A percentile compares a stretch with the other conserved stretches of the same genome.
Conservation (phyloP, 2,888 invertebrate species). For the Phanerotoma sp. region DNA sequence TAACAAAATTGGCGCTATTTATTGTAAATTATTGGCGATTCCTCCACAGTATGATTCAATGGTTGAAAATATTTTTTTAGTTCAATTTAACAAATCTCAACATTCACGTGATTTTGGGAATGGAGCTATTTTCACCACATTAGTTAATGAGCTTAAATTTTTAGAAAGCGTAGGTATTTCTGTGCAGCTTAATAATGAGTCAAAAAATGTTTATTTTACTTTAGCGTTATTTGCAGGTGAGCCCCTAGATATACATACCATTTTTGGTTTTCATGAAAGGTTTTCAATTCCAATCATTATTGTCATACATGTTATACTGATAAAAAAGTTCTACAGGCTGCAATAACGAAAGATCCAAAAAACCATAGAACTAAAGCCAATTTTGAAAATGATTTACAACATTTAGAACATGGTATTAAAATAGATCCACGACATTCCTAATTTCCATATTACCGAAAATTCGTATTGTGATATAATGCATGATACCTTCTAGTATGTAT, state of each 20-base stretch:
- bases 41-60: constrained; percentile 30
- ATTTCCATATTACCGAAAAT: constrained; percentile 23
- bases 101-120: constrained; percentile 26
- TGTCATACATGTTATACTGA: constrained; percentile 27
- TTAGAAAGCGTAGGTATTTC: constrained; percentile 29
- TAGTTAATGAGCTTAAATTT: constrained; percentile 24
- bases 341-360: constrained; percentile 11
- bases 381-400: constrained; percentile 15
- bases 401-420: constrained; percentile 14
- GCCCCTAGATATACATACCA: constrained; percentile 30
- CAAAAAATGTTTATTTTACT: constrained; percentile 24
- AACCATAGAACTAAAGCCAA: constrained; percentile 18
- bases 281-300: constrained; percentile 28
- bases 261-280: constrained; percentile 29
- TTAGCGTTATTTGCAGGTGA: constrained; percentile 28
- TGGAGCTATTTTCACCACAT: constrained; percentile 19
- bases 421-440: constrained; percentile 11
- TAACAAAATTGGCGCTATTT: constrained; percentile 32
- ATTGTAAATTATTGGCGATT: constrained; percentile 25
- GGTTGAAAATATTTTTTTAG: constrained; percentile 30
- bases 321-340: constrained; percentile 11
- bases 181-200: constrained; percentile 13
- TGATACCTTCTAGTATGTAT: constrained; percentile 26
- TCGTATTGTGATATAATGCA: constrained; percentile 27
- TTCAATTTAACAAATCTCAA: constrained; percentile 26